Conservation (phyloP, 2,113 vertebrate species). For the Nanger granti region DNA sequence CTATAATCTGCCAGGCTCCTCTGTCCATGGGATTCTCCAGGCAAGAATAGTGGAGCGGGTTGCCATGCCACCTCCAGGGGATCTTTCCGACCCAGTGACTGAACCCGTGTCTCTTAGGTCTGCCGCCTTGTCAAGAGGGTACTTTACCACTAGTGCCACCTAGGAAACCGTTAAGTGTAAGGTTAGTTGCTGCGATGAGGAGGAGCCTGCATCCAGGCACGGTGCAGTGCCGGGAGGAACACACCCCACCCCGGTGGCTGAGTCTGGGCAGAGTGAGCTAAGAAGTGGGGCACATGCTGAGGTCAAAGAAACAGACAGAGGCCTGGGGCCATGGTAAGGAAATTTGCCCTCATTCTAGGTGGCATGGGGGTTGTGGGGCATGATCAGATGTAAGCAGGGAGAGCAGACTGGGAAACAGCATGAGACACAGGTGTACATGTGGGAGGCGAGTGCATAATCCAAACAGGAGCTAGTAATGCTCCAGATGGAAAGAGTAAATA, state of each 20-base stretch:
- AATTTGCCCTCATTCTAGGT: neutral
- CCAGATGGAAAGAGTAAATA: neutral
- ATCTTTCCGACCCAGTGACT: neutral
- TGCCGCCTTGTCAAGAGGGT: neutral
- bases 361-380: accelerated
- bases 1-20: neutral
- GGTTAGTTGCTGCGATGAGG: accelerated
- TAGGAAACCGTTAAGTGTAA: neutral
- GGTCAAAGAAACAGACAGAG: neutral
- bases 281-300: neutral
- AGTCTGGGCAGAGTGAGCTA: neutral
- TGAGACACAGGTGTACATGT: neutral
- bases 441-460: neutral
- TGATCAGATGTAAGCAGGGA: neutral
- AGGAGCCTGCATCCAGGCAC: neutral
- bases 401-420: neutral
- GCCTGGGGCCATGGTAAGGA: neutral
- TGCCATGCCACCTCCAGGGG: neutral
- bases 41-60: neutral
- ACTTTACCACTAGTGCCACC: neutral
- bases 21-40: neutral
- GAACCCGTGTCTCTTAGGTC: neutral
- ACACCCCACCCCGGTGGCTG: accelerated
- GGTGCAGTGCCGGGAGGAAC: too few species aligned
- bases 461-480: neutral